Percentiles rank a stretch among this genome's conserved stretches.
These are phyloP conservation scores for Meganola albula DNA, from an alignment of 2,888 invertebrate genomes.

Conservation along the genomic window DNA sequence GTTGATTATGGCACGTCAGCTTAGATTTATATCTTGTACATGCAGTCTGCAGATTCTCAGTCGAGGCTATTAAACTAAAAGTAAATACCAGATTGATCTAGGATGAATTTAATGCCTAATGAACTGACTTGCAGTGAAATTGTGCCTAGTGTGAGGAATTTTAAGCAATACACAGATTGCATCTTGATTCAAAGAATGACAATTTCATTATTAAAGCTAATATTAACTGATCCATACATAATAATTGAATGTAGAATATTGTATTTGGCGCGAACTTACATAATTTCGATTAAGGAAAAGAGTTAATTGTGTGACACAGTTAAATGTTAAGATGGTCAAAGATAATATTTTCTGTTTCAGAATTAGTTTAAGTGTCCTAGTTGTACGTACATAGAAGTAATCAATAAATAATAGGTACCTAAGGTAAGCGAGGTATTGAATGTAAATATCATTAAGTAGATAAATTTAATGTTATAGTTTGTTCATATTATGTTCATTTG, in stretches of 20 bases:
- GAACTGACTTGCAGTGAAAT: conserved; percentile 7
- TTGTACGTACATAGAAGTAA: conserved; percentile 60
- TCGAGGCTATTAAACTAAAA: conserved; percentile 47
- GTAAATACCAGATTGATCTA: conserved; percentile 32
- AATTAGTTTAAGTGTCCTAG: conserved; percentile 63
- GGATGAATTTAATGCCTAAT: conserved; percentile 17
- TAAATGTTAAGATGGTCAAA: conserved; percentile 30
- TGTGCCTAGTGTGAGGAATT: conserved; percentile 27
- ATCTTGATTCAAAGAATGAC: conserved; percentile 41
- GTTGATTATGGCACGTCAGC: conserved; percentile 39
- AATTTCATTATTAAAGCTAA: conserved; percentile 46
- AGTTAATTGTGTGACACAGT: conserved; percentile 13
- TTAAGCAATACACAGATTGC: conserved; percentile 21
- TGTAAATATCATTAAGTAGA: conserved; percentile 78
- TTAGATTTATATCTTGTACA: conserved; percentile 31
- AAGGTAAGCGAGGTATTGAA: conserved; percentile 68
- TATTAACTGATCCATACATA: conserved; percentile 52
- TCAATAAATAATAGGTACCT: conserved; percentile 36
- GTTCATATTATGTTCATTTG: conserved; percentile 77
- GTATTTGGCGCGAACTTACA: conserved; percentile 35
- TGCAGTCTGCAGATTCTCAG: conserved; percentile 10
- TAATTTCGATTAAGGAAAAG: conserved; percentile 16
- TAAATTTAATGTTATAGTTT: conserved; percentile 78
- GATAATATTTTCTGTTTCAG: conserved; percentile 59
- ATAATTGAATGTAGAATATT: conserved; percentile 59